Evolutionary conservation across 2,888 invertebrate species (phyloP), one percentile per base, ranked within the genome.

Genomic region (Synergus laeviventris): DNA sequence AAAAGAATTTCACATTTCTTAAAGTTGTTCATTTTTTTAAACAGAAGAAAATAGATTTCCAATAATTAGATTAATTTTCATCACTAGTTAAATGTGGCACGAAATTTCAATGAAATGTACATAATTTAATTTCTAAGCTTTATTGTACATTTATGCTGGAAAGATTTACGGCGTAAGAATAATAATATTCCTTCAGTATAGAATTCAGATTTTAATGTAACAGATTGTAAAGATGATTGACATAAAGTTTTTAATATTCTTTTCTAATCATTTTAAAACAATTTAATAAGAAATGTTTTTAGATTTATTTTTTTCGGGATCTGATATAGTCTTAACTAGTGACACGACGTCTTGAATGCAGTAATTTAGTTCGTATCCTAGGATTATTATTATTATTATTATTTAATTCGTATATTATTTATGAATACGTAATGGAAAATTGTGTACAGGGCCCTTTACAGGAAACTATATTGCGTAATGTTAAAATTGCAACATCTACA

Each of bases 51-150:
- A 14, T 42, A 45, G 16, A 12, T 31, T 45, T 66, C 45, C 45
- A n/a, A 36, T 36, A 62, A 62, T 36, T 21, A 24, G 24, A 45
- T 45, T 45, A 12, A 24, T 42, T 62, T n/a, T 73, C 36, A 74
- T 80, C 78, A 80, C 78, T 79, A 73, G 81, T 81, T 80, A 78
- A 76, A 75, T 64, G 36, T 60, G 74, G 78, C 77, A 80, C 77
- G 73, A 70, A 45, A 70, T 49, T 70, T 4, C 12, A 21, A 21
- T 18, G 18, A 21, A 21, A 21, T 56, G 56, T 56, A 56, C 18
- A 56, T 18, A 56, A 14, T 7, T 21, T 56, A 21, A 3, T 56
- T 49, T 49, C 2, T 49, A 49, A 49, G 14, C 12, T 49, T 49
- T 49, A 16, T 49, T 42, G 45, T 56, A 24, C 21, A 4, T 56